Evolutionary conservation across 2,797 vertebrate genomes (phyloP).

Genomic region (Sebastes matsubarae): DNA sequence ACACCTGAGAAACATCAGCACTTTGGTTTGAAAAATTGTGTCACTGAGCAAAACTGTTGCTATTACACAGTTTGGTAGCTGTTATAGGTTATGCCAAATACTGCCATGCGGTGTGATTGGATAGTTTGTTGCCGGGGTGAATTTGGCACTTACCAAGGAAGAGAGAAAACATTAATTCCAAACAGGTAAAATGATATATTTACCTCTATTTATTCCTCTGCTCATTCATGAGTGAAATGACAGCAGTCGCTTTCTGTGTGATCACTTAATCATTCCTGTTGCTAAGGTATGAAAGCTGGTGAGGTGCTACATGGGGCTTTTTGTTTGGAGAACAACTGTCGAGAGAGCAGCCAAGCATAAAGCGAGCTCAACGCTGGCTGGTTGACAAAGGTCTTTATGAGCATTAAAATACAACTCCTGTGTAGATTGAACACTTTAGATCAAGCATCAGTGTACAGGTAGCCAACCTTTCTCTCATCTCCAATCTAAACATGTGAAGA

Average conservation of each 20-base stretch:
- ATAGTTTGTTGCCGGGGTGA: constrained; percentile 11
- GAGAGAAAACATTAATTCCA: constrained; percentile 5
- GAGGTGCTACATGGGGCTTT: constrained; percentile 12
- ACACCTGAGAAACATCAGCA: background rate
- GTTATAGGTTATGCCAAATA: background rate
- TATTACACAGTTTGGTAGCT: background rate
- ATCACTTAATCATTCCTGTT: constrained; percentile 43
- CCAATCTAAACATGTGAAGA: background rate
- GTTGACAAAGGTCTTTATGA: constrained; percentile 17
- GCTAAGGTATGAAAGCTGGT: constrained; percentile 33
- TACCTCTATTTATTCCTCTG: constrained; percentile 15
- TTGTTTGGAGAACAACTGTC: constrained; percentile 42
- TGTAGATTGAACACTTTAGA: background rate
- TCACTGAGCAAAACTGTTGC: background rate
- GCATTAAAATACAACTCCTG: background rate
- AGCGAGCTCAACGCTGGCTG: constrained; percentile 7
- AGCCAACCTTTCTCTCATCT: no score
- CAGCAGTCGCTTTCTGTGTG: background rate
- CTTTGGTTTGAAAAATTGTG: background rate
- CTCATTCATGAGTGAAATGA: constrained; percentile 47
- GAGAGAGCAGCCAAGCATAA: constrained; percentile 19
- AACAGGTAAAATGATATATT: background rate
- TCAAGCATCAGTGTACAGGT: background rate
- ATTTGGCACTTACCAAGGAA: background rate
- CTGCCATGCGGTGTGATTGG: background rate